Base-by-base conservation (phyloP, 2,113 vertebrate species). In the Strix uralensis region DNA sequence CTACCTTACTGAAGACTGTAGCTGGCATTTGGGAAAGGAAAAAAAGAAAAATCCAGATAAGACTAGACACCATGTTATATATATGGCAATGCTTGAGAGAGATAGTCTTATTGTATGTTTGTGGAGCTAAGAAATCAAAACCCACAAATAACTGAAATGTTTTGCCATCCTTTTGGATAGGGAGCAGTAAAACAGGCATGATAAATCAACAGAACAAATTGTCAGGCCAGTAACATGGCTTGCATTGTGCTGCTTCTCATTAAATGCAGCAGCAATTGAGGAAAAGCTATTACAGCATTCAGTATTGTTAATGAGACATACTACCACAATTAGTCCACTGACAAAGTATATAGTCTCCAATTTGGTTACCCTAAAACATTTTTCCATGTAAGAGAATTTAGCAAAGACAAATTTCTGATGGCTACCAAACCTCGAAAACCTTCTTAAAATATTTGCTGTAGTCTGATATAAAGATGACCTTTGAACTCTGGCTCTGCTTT, bases 131-230 rank as follows among this genome's bases (percentile, higher is more conserved):
- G 81, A 97, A 91, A 38, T 94, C 86, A 96, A 96, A 96, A 15
- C 23, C 22, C 70, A 88, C 84, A 97, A 96, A 87, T 89, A 97
- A 21, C 44, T 96, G 79, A 29, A 95, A 92, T 86, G n/a, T 80
- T 98, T 86, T 97, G 59, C 85, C 96, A 93, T 96, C 47, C 42
- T 89, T 98, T 94, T 86, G 79, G 91, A 93, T 83, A 96, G 82
- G 83, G 73, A 96, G 88, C 51, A 73, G 82, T 88, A 96, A 86
- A 94, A 66, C 27, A 81, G 70, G 83, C 92, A 90, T 97, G 97
- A 97, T 97, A 97, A 98, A 98, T 97, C 97, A 98, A 97, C 83
- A 92, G 92, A 96, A 97, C 93, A 98, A 98, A 98, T 90, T 98
- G 96, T 97, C 94, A 97, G 80, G 86, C 55, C 54, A 57, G 95